Base-by-base conservation (phyloP, 2,888 invertebrate species). In the Acanthosoma haemorrhoidale region DNA sequence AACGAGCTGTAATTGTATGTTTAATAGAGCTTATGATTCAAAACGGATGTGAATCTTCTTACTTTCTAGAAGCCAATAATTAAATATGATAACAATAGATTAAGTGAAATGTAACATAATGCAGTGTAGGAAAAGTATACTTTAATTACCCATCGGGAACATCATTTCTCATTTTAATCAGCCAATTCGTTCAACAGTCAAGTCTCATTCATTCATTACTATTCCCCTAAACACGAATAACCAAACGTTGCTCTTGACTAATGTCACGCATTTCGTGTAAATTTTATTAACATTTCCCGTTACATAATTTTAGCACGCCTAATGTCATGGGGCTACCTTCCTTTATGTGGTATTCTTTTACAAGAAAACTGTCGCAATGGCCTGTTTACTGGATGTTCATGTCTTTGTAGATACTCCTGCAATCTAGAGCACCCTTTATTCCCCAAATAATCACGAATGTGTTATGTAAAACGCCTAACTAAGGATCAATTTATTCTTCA, bases 301-400 rank as follows among this genome's bases (percentile, higher is more conserved):
- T 51, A 51, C 51, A 51, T 51, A 51, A 51, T 51, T 51, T n/a
- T n/a, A n/a, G 29, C 51, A 51, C 51, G 51, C n/a, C 29, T 25
- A 51, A 51, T 51, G 51, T n/a, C 51, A 25, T 51, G 25, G 4
- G 2, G 25, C 51, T 25, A 25, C 25, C 51, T 21, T n/a, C 1
- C 25, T 13, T 29, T 51, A 25, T 25, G n/a, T 51, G 13, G n/a
- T 25, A 13, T 3, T 25, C 16, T n/a, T 51, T 51, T 51, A n/a
- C 21, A 51, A n/a, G 25, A n/a, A n/a, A n/a, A 18, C 51, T 6
- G 29, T n/a, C 25, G 29, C 25, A 51, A 51, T n/a, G 29, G n/a
- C 51, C 25, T 51, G 13, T 29, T 51, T 51, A n/a, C 51, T 6
- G 9, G 51, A 43, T 21, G 21, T 25, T 25, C 29, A 51, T 25